Percentiles rank a stretch among this genome's conserved stretches.
phyloP scores from a whole-genome alignment of 2,797 vertebrate genomes.

The Huso huso region DNA sequence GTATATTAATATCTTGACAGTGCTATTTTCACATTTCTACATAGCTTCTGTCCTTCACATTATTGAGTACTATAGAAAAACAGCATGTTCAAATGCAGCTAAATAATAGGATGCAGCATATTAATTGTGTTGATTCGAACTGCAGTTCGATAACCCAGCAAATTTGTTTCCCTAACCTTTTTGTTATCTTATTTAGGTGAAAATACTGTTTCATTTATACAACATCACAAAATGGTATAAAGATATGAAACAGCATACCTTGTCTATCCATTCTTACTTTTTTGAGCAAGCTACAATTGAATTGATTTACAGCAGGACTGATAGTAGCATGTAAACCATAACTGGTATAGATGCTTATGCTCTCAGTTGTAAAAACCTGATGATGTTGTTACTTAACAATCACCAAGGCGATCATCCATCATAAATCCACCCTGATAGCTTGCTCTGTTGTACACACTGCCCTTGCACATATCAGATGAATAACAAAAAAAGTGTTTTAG shows the following conservation, averaged over 20 bases:
- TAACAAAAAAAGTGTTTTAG: not conserved
- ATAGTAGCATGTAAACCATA: constrained; percentile 1
- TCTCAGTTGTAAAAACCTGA: not conserved
- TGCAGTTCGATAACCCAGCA: no score
- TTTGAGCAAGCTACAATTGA: not conserved
- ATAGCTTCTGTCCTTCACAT: no score
- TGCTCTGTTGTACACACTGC: not conserved
- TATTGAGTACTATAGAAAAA: no score
- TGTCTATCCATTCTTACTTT: not conserved
- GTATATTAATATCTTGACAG: not conserved
- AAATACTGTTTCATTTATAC: no score
- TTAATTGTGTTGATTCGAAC: no score
- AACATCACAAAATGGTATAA: no score
- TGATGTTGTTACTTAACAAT: constrained; percentile 3
- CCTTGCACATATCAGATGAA: not conserved
- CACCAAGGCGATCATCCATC: not conserved
- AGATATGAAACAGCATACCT: not conserved
- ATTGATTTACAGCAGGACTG: constrained; percentile 6
- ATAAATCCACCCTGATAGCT: not conserved
- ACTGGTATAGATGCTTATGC: constrained; percentile 1
- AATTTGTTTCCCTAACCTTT: no score
- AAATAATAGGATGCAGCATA: no score
- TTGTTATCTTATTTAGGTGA: no score
- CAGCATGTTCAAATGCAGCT: no score
- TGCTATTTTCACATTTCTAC: no score